Evolutionary conservation across 2,888 invertebrate species (phyloP), one percentile per base, ranked within the genome.

Genomic region (Thysanoteuthis rhombus): DNA sequence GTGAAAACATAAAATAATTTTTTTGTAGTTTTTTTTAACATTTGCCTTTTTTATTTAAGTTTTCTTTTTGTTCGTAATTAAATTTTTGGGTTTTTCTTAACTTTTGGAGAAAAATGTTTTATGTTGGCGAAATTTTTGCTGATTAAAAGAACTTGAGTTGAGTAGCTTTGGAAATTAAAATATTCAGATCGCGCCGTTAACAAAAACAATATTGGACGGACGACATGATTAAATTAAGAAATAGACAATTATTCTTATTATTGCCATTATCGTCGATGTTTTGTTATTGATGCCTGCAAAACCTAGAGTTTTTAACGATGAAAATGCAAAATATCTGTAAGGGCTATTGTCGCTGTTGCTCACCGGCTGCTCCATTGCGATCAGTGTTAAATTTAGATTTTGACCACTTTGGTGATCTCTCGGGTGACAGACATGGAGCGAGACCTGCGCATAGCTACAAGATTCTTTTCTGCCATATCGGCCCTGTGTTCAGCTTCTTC

Each of bases 401-500:
- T 95, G 94, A 96, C 94, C 94, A 97, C 95, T 94, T 96, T 96
- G 93, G 96, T 96, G 94, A 97, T 95, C 94, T 97, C 97, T 94
- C 96, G 95, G 94, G 96, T 95, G 91, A 97, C 97, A 92, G 97
- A 97, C 96, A 97, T 96, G 90, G 97, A 97, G 94, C 97, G 96
- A 93, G 96, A 95, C 90, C 96, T 95, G 93, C 97, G 96, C 89
- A 96, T 95, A 93, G 95, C 94, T 93, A 95, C 94, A 93, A 97
- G 95, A 95, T 96, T 96, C 95, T 96, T 96, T 95, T 97, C 97
- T 92, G 97, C 97, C 94, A 95, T 95, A 94, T 97, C 97, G 89
- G 97, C 97, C 93, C 97, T 94, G 95, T 95, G 95, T 94, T 97
- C 97, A 89, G 97, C 97, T 94, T 97, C 97, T 93, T 97, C 97